These are phyloP conservation scores for Drosophila ezoana DNA, from an alignment of 2,888 invertebrate species.

Conservation along the genomic window DNA sequence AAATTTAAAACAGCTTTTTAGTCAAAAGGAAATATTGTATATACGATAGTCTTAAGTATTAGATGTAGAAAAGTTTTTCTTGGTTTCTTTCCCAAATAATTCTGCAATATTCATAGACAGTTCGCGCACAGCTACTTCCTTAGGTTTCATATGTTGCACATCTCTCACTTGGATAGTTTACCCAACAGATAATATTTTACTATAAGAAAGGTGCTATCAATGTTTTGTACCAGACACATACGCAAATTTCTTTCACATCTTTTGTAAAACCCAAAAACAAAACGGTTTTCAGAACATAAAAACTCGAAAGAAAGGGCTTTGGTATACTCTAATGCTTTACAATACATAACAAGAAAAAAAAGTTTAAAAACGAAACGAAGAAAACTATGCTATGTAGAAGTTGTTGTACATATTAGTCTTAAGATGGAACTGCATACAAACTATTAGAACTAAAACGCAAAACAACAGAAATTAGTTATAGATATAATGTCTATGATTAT, in stretches of 20 bases:
- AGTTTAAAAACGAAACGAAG: slow-evolving; percentile 14
- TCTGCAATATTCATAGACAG: slow-evolving; percentile 19
- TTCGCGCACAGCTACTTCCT: slow-evolving; percentile 28
- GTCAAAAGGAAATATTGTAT: slow-evolving; percentile 45
- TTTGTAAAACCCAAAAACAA: slow-evolving; percentile 14
- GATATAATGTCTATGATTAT: slow-evolving; percentile 16
- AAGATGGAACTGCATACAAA: slow-evolving; percentile 56
- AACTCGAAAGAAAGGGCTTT: slow-evolving; percentile 83
- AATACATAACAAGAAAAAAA: slow-evolving; percentile 46
- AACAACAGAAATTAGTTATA: slow-evolving; percentile 61
- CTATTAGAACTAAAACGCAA: slow-evolving; percentile 64
- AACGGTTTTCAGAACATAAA: slow-evolving; percentile 68
- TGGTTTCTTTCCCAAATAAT: slow-evolving; percentile 11
- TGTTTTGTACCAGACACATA: slow-evolving; percentile 55
- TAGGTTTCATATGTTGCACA: slow-evolving; percentile 54
- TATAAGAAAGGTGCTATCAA: slow-evolving; percentile 71
- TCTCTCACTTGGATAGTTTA: slow-evolving; percentile 25
- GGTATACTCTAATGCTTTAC: slow-evolving; percentile 86
- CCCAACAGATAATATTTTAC: slow-evolving; percentile 12
- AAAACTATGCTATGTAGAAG: slow-evolving; percentile 52
- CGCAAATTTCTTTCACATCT: slow-evolving; percentile 27
- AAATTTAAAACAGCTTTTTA: slow-evolving; percentile 21
- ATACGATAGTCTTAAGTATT: slow-evolving; percentile 52
- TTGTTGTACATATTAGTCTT: slow-evolving; percentile 65
- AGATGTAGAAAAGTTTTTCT: slow-evolving; percentile 3